Evolutionary conservation across 2,797 vertebrate species (phyloP), one percentile per base, ranked within the genome.

Genomic region (Bryconaethiops microstoma): DNA sequence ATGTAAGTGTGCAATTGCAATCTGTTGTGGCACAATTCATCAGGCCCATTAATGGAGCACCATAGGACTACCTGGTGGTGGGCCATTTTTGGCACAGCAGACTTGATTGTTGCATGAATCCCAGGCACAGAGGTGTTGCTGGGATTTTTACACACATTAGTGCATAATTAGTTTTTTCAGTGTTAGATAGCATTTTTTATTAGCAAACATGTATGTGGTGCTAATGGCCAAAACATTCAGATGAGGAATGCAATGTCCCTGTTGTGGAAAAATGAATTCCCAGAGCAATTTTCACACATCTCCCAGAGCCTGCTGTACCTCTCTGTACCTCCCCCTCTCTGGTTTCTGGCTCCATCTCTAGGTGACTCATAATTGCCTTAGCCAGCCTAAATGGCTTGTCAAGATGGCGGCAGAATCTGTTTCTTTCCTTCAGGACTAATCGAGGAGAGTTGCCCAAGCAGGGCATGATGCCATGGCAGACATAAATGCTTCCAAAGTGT

Each of bases 331-430:
- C 45, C n/a, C 39, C 64, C 79, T 74, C 64, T 67, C 69, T 13
- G 40, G 54, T 74, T 74, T 63, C 69, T 52, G 73, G 57, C 76
- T 70, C 19, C 45, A 74, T 74, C 60, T 77, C 72, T 70, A 7
- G 68, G 76, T 57, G 50, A 79, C 59, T 72, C 79, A 76, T 78
- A 70, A 70, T 60, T 60, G 42, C 23, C n/a, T 82, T 82, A 76
- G 72, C 29, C 60, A 82, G 83, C 57, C 35, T 40, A 77, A 71
- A 42, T 2, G 62, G 48, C 77, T 65, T 35, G 70, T 71, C 72
- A 82, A 23, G 40, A 72, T 72, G 45, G 68, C 12, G 52, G 67
- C 70, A 67, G 55, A 74, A 48, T 45, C 71, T 13, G 67, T 52
- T 79, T 67, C 60, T 62, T 76, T 78, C 72, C 81, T 76, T 78